Evolutionary conservation across 2,797 vertebrate genomes (phyloP).

Genomic region (Masticophis lateralis): DNA sequence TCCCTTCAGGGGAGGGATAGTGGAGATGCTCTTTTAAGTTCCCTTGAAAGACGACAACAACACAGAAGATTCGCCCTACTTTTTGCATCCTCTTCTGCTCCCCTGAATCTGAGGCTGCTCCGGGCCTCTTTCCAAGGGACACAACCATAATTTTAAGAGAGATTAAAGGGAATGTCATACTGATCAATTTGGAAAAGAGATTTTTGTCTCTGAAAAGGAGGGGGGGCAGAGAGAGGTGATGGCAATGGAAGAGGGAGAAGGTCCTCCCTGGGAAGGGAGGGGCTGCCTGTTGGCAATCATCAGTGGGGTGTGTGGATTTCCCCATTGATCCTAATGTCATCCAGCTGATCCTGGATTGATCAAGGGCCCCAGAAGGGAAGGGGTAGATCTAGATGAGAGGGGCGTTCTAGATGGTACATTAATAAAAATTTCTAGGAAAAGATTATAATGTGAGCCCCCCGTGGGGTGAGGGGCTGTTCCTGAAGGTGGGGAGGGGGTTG

Average conservation of each 20-base stretch:
- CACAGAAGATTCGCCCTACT: not conserved
- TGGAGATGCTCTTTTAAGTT: not conserved
- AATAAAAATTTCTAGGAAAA: too few species aligned
- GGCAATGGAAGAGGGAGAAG: not conserved
- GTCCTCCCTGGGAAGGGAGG: too few species aligned
- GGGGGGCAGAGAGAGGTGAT: not conserved
- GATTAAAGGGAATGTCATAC: not conserved
- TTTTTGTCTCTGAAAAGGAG: not conserved
- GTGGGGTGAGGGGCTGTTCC: too few species aligned
- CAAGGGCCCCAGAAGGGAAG: not conserved
- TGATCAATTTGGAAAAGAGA: not conserved
- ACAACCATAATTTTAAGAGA: not conserved
- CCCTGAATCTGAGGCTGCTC: not conserved
- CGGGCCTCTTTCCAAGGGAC: not conserved
- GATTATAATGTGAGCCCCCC: too few species aligned
- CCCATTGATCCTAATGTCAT: not conserved
- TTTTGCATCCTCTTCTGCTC: not conserved
- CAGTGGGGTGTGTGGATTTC: not conserved
- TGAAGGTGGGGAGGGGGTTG: too few species aligned
- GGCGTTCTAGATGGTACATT: too few species aligned
- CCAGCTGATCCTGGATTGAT: not conserved
- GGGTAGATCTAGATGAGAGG: fast-evolving
- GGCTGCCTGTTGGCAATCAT: not conserved
- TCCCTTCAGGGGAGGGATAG: not conserved
- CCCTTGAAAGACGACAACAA: not conserved